These are phyloP conservation scores for Artibeus jamaicensis DNA, from an alignment of 2,797 vertebrate species.

Conservation along the genomic window DNA sequence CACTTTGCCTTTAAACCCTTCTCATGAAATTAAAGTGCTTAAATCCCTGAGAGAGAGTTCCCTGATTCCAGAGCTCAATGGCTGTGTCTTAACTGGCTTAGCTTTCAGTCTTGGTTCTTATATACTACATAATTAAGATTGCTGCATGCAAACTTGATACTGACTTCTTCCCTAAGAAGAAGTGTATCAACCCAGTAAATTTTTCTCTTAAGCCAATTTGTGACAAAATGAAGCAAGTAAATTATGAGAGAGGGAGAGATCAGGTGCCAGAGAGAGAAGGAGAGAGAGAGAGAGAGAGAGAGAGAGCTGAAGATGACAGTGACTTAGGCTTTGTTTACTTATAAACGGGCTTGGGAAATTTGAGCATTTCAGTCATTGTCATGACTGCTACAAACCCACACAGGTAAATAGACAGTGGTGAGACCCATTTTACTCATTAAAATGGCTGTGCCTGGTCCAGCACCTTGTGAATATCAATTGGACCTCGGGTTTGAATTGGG, in stretches of 20 bases:
- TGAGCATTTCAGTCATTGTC: background rate
- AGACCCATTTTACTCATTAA: background rate
- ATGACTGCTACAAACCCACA: background rate
- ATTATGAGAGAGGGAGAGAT: background rate
- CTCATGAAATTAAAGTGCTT: constrained; percentile 63
- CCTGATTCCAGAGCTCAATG: constrained; percentile 61
- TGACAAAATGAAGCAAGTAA: background rate
- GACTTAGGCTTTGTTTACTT: background rate
- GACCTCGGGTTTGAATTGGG: background rate
- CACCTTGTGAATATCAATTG: background rate
- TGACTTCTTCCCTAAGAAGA: constrained; percentile 10
- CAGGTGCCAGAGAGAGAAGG: background rate
- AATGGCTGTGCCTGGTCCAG: background rate
- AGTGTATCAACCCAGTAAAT: background rate
- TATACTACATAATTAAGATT: constrained; percentile 58
- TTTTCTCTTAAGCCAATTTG: constrained; percentile 48
- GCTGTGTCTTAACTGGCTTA: background rate
- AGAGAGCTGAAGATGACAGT: background rate
- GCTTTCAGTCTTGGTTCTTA: constrained; percentile 51
- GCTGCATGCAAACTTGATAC: constrained; percentile 23
- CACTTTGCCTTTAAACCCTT: constrained; percentile 76
- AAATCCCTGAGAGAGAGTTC: constrained; percentile 79
- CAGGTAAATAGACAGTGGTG: background rate
- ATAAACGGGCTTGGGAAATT: background rate
- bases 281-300: background rate